Conservation (phyloP, 2,888 invertebrate genomes). For the Andrena chrysosceles region DNA sequence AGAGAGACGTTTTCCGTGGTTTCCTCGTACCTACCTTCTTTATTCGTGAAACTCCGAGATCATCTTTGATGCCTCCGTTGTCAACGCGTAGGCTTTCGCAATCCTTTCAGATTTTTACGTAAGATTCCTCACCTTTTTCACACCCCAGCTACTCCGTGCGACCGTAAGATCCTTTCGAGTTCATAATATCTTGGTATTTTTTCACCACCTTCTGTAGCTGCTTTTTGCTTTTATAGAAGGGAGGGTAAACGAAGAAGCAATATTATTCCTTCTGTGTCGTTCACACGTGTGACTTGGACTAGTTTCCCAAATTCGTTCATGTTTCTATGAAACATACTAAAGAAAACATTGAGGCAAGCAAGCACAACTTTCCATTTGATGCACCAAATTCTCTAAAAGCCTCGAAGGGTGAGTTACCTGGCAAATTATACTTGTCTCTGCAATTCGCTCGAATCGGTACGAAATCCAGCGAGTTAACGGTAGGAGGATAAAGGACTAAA, state of each 20-base stretch:
- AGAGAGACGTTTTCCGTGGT: slow-evolving; percentile 55
- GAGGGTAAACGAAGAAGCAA: not conserved
- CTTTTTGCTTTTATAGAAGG: not conserved
- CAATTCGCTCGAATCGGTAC: slow-evolving; percentile 44
- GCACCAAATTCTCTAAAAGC: not conserved
- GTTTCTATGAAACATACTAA: too few relatives aligned
- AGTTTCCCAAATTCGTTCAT: not conserved
- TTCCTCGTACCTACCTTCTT: slow-evolving; percentile 53
- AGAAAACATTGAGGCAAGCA: not conserved
- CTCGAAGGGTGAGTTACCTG: slow-evolving; percentile 31
- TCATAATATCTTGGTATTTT: slow-evolving; percentile 36
- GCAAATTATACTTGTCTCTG: slow-evolving; percentile 47
- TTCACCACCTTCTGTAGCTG: not conserved
- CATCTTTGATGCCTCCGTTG: slow-evolving; percentile 61
- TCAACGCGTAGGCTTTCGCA: slow-evolving; percentile 74
- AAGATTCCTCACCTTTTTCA: slow-evolving; percentile 69
- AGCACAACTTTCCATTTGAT: not conserved
- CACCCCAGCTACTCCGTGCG: slow-evolving; percentile 52
- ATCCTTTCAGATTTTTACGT: slow-evolving; percentile 76
- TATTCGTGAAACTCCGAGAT: slow-evolving; percentile 66
- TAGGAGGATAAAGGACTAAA: slow-evolving; percentile 58
- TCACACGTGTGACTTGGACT: not conserved
- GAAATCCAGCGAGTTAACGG: slow-evolving; percentile 57
- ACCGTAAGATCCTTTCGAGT: slow-evolving; percentile 38
- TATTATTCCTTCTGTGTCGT: not conserved